Evolutionary conservation across 2,113 vertebrate genomes (phyloP).

Genomic region (Pelodiscus sinensis): DNA sequence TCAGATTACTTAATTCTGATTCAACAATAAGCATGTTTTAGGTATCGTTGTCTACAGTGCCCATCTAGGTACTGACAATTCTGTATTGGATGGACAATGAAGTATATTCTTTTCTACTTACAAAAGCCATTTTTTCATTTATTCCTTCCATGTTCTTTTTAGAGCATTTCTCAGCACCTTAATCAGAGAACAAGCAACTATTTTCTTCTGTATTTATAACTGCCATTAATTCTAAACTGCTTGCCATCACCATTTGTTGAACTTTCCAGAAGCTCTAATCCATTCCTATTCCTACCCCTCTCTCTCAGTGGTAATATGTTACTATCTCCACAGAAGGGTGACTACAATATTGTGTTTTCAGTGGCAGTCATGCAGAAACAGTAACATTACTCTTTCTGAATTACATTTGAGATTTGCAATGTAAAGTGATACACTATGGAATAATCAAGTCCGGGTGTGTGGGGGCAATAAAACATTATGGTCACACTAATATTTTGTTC

Average conservation of each 20-base stretch:
- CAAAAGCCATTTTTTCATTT: background rate
- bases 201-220: background rate
- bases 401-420: conserved; percentile 37
- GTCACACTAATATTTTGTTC: conserved; percentile 38
- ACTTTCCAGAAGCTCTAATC: background rate
- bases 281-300: background rate
- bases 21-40: background rate
- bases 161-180: background rate
- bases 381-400: conserved; percentile 13
- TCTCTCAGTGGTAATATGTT: background rate
- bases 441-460: conserved; percentile 25
- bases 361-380: conserved; percentile 11
- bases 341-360: conserved; percentile 18
- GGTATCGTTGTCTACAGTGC: background rate
- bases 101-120: background rate
- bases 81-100: background rate
- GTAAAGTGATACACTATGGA: conserved; percentile 48
- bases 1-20: background rate
- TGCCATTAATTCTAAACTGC: background rate
- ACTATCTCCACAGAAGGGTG: background rate
- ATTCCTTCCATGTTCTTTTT: background rate
- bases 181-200: background rate
- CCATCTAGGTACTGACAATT: rapidly evolving
- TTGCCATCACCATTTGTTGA: background rate
- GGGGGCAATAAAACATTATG: background rate